Evolutionary conservation across 1,140 invertebrate genomes (phyloP).

Genomic region (Vanessa tameamea): DNA sequence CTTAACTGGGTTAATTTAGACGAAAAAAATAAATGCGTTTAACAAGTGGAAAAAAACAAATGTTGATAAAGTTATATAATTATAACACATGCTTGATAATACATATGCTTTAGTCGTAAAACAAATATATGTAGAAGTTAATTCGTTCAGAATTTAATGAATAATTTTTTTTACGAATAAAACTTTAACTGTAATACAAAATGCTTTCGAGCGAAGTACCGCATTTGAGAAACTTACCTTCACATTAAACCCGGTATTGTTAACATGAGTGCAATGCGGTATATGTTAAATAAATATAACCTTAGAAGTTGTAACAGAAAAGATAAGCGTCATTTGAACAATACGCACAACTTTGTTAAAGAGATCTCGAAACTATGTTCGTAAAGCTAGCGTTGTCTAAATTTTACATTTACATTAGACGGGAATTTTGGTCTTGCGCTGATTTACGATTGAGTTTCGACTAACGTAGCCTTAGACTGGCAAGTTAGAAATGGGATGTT

Average conservation of each 20-base stretch:
- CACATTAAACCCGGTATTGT: conserved; percentile 42
- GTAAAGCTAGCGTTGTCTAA: conserved; percentile 50
- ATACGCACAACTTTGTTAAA: conserved; percentile 60
- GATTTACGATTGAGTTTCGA: conserved; percentile 61
- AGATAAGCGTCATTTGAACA: conserved; percentile 59
- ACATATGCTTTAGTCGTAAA: too few species aligned
- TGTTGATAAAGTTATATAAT: not conserved
- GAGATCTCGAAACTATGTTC: conserved; percentile 59
- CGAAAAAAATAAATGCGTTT: conserved; percentile 29
- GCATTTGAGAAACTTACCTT: conserved; percentile 32
- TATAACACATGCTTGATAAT: too few species aligned
- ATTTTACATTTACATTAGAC: conserved; percentile 73
- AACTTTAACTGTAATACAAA: conserved; percentile 24
- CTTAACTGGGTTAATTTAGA: conserved; percentile 51
- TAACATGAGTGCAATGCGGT: conserved; percentile 37
- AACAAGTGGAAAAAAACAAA: too few species aligned
- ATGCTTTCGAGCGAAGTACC: conserved; percentile 20
- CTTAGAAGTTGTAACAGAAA: conserved; percentile 39
- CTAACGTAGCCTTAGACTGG: not conserved
- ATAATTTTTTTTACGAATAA: conserved; percentile 8
- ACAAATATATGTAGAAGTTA: too few species aligned
- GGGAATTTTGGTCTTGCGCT: conserved; percentile 34
- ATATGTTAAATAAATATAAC: conserved; percentile 39
- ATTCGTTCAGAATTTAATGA: not conserved
- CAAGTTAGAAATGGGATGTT: not conserved